Evolutionary conservation across 2,888 invertebrate genomes (phyloP), one percentile per base, ranked within the genome.

Genomic region (Enoplolaimus lenunculus): DNA sequence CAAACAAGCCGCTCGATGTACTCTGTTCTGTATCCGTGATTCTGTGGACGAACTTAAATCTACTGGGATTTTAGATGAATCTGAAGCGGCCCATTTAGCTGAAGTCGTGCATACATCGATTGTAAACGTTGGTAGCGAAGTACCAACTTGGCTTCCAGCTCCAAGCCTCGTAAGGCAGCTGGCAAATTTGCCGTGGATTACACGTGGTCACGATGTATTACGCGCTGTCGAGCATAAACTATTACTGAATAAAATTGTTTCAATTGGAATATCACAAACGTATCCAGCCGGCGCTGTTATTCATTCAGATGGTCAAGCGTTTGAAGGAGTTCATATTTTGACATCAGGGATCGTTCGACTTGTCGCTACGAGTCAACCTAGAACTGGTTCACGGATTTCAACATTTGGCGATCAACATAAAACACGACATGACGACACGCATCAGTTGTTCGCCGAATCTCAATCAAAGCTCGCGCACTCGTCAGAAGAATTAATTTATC

Each of bases 1-100:
- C 0, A 81, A 85, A 2, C 87, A 87, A 75, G 87, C 87, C 0
- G 85, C 85, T 64, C 83, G 86, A 0, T 84, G 85, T 21, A 86
- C 86, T 0, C 81, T 87, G 0, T 86, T 87, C 74, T 85, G 85
- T 81, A 81, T 86, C 75, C 74, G 84, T 26, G 86, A 86, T 62
- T 83, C 85, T 21, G 81, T 86, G 75, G 82, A 84, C 73, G 81
- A 83, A 68, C 78, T 87, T 29, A 85, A 85, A 72, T 84, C 85
- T 73, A 86, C 86, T 73, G 83, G 87, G 1, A 84, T 86, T 72
- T 78, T 87, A 0, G 87, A 87, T 73, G 86, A 86, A 75, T 82
- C 84, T 76, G 87, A 87, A 73, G 85, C 84, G 72, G 80, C 80
- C 1, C 78, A 85, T 57, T 76, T 87, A 1, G 81, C 85, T 34